These are phyloP conservation scores for Tapera naevia DNA, from an alignment of 2,797 vertebrate species.

Conservation along the genomic window DNA sequence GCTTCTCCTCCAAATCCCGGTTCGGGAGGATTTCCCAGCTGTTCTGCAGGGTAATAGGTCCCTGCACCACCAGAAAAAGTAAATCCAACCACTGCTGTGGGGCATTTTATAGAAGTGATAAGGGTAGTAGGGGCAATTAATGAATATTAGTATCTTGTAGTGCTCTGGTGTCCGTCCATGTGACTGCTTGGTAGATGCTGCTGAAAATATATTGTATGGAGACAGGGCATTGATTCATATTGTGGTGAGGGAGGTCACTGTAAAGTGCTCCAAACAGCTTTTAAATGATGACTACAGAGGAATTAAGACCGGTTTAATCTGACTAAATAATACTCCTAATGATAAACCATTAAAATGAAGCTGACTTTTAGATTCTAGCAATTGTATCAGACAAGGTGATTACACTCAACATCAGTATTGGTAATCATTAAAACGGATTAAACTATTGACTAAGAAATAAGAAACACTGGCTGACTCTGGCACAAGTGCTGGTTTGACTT, in stretches of 20 bases:
- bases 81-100: background rate
- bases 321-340: conserved; percentile 37
- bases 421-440: conserved; percentile 43
- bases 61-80: background rate
- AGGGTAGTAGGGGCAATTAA: background rate
- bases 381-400: conserved; percentile 49
- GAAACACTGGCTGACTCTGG: background rate
- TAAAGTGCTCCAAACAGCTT: conserved; percentile 7
- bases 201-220: background rate
- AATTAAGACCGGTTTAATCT: conserved; percentile 48
- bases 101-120: background rate
- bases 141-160: background rate
- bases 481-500: background rate
- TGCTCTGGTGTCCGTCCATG: background rate
- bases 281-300: background rate
- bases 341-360: conserved; percentile 50
- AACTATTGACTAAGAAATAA: background rate
- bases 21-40: background rate
- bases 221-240: conserved; percentile 4
- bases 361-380: conserved; percentile 16
- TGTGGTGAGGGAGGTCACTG: background rate
- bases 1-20: background rate
- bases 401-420: conserved; percentile 15
- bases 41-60: background rate
- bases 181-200: background rate